Evolutionary conservation across 23 tunicate genomes (phyloP).

Genomic region (Ascidia mentula): DNA sequence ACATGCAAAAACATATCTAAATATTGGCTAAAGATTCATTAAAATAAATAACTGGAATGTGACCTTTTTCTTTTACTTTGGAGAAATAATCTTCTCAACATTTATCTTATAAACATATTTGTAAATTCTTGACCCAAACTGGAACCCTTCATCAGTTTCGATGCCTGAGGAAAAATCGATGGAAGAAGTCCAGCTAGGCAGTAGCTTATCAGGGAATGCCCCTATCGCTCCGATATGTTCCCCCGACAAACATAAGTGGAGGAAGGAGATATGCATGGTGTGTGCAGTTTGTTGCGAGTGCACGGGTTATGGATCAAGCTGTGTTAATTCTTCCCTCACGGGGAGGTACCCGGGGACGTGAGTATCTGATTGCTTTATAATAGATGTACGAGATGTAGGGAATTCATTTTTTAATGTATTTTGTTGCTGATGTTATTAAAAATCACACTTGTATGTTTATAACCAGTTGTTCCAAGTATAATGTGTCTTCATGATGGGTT

Average conservation of each 20-base stretch:
- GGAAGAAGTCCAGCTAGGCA: constrained; percentile 29
- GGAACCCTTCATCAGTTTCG: constrained; percentile 58
- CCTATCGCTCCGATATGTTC: constrained; percentile 64
- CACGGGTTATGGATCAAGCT: constrained; percentile 66
- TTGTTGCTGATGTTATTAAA: no score
- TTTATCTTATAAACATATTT: no score
- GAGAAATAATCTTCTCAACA: no score
- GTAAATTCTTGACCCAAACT: no score
- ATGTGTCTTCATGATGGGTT: no score
- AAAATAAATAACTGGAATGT: no score
- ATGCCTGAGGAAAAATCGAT: constrained; percentile 79
- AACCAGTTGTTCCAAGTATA: no score
- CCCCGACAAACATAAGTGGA: constrained; percentile 64
- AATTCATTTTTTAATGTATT: no score
- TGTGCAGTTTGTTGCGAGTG: constrained; percentile 67
- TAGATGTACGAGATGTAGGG: background rate
- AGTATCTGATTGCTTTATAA: background rate
- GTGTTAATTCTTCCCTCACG: constrained; percentile 36
- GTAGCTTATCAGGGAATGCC: constrained; percentile 5
- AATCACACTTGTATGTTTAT: no score
- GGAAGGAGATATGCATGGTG: constrained; percentile 41
- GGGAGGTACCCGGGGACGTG: constrained; percentile 55
- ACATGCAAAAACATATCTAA: background rate
- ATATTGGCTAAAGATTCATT: no score
- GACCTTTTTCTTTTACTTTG: no score